phyloP scores from a whole-genome alignment of 2,113 vertebrate genomes.

The Mus pahari region DNA sequence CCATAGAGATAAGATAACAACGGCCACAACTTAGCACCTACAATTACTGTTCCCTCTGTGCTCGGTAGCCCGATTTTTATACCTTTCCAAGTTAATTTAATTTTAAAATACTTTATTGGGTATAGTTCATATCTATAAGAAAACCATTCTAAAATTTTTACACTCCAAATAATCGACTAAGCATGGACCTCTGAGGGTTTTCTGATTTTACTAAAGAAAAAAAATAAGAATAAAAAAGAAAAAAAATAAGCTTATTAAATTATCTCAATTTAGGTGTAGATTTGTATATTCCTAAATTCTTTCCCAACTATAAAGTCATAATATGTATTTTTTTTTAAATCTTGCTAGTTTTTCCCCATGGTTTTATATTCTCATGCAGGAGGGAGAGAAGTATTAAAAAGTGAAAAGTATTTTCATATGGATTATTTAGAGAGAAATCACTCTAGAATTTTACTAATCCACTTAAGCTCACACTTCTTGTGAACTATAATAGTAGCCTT shows the following conservation, averaged over 20 bases:
- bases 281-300: conserved; percentile 43
- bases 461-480: conserved; percentile 69
- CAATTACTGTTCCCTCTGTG: not conserved
- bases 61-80: not conserved
- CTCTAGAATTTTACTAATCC: conserved; percentile 74
- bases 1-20: not conserved
- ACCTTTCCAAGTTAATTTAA: not conserved
- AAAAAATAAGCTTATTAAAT: conserved; percentile 61
- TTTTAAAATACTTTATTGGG: not conserved
- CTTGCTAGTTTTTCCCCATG: not conserved
- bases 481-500: not conserved
- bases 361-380: conserved; percentile 63
- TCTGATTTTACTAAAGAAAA: conserved; percentile 39
- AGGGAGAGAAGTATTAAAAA: conserved; percentile 75
- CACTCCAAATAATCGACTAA: not conserved
- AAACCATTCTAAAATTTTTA: not conserved
- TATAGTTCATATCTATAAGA: not conserved
- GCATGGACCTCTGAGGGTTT: not conserved
- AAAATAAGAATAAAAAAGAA: conserved; percentile 58
- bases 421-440: conserved; percentile 77
- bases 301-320: not conserved
- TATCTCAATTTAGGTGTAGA: conserved; percentile 2
- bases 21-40: not conserved
- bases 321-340: not conserved
- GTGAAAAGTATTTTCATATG: conserved; percentile 81